Evolutionary conservation across 1,140 invertebrate genomes (phyloP), one percentile per base, ranked within the genome.

Genomic region (Maniola jurtina): DNA sequence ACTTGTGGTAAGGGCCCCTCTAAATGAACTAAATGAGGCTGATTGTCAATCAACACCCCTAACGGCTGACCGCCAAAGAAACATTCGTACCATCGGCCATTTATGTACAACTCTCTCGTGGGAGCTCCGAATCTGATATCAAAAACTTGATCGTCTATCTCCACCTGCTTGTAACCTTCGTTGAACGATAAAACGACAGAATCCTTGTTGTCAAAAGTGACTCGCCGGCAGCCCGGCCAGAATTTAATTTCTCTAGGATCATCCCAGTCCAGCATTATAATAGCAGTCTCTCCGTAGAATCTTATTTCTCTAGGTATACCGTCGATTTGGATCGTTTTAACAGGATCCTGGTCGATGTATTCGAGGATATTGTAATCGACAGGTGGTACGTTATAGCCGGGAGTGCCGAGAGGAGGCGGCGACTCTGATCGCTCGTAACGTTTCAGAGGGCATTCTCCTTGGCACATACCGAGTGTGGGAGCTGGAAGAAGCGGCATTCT

Each of bases 21-120:
- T 4, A 99, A 88, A 75, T 96, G 94, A 0, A 99, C 90, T 34
- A 93, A 92, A 64, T 95, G 93, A 48, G 94, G 91, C 70, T 95
- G 94, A 0, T 96, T 96, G 75, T 96, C 94, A 11, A 99, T 89
- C 9, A 96, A 94, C n/a, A 99, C 94, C 13, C 92, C 92, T 6
- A 98, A 94, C 0, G 96, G 94, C 47, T 96, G 95, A 5, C 97
- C 97, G 57, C 97, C 98, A 87, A 99, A 99, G 72, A 95, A 96
- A 79, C 96, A 96, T 79, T 97, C 96, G 76, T 97, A 98, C 92
- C 95, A 96, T 36, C 93, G 92, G 15, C 95, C 95, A 85, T 99
- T 96, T 34, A 99, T 94, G 72, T 95, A 97, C 0, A 99, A 90
- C 85, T 99, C 98, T 60, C 97, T 92, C 0, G 97, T 98, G 0